phyloP scores from a whole-genome alignment of 2,888 invertebrate genomes.

The Acrobasis consociella region DNA sequence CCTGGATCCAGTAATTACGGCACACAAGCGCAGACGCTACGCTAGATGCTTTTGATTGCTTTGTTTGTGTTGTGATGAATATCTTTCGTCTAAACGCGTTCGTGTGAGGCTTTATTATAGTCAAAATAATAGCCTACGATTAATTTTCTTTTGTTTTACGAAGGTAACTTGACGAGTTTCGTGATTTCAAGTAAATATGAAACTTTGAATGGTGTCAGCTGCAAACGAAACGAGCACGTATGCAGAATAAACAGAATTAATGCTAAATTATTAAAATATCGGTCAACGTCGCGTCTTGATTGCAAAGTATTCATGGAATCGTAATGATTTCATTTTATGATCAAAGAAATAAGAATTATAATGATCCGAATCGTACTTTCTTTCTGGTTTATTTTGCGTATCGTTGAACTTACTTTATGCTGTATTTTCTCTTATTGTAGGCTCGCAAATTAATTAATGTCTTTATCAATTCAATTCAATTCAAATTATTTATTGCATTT shows the following conservation, averaged over 20 bases:
- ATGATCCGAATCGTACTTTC: background rate
- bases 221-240: slow-evolving; percentile 23
- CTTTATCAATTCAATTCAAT: no score
- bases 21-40: slow-evolving; percentile 36
- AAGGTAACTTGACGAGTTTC: slow-evolving; percentile 20
- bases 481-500: no score
- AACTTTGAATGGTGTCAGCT: slow-evolving; percentile 24
- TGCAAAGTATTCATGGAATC: slow-evolving; percentile 22
- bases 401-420: background rate
- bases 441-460: no score
- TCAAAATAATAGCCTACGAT: slow-evolving; percentile 38
- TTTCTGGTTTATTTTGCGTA: background rate
- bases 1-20: slow-evolving; percentile 56
- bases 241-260: slow-evolving; percentile 22
- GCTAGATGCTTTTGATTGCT: slow-evolving; percentile 50
- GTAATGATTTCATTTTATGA: slow-evolving; percentile 19
- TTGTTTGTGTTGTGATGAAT: slow-evolving; percentile 52
- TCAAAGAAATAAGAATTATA: slow-evolving; percentile 8
- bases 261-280: slow-evolving; percentile 24
- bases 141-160: slow-evolving; percentile 34
- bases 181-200: slow-evolving; percentile 23
- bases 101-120: slow-evolving; percentile 39
- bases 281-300: slow-evolving; percentile 21
- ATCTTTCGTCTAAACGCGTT: slow-evolving; percentile 38
- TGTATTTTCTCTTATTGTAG: no score